Conservation (phyloP, 1,140 invertebrate genomes). For the Cheumatopsyche charites region DNA sequence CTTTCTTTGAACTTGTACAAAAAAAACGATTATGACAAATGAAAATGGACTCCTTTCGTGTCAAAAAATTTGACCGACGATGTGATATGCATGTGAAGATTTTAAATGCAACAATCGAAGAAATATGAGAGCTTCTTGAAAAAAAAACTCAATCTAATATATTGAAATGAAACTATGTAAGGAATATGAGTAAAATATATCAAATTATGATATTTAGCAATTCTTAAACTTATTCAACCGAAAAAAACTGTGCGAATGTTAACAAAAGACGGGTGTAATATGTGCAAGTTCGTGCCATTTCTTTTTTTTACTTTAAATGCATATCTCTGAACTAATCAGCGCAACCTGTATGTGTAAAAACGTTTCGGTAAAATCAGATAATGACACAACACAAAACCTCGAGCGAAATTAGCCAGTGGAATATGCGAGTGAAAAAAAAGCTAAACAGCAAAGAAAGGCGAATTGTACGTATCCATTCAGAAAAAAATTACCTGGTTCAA, state of each 20-base stretch:
- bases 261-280: too few species aligned
- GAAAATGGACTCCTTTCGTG: constrained; percentile 10
- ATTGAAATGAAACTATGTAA: too few species aligned
- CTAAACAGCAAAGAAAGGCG: background rate
- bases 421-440: background rate
- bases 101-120: background rate
- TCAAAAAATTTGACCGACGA: constrained; percentile 10
- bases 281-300: too few species aligned
- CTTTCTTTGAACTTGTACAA: constrained; percentile 30
- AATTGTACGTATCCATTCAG: background rate
- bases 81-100: background rate
- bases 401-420: background rate
- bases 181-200: too few species aligned
- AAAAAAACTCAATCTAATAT: background rate
- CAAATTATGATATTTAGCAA: too few species aligned
- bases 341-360: background rate
- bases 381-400: background rate
- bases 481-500: constrained; percentile 16
- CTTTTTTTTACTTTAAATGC: too few species aligned
- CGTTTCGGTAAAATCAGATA: constrained; percentile 7
- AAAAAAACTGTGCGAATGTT: too few species aligned
- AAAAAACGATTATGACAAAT: constrained; percentile 45
- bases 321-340: background rate
- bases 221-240: too few species aligned
- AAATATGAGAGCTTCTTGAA: background rate